Conservation (phyloP, 1,140 invertebrate species). For the Drosophila sturtevanti region DNA sequence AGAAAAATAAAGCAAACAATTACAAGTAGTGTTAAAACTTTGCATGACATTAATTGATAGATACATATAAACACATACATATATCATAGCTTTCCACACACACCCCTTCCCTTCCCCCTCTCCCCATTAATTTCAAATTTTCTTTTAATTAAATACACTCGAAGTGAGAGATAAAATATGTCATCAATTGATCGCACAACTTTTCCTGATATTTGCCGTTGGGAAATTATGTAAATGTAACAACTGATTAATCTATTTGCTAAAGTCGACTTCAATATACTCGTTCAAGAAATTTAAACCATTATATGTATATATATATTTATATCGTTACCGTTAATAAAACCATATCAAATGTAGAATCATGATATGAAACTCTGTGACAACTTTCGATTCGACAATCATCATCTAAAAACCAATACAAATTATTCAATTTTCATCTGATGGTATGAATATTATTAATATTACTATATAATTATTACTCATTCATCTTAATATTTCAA, state of each 20-base stretch:
- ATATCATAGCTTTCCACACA: too few species aligned
- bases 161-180: not conserved
- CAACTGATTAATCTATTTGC: not conserved
- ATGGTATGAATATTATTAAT: too few species aligned
- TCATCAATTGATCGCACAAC: not conserved
- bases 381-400: too few species aligned
- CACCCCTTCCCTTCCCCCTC: not conserved
- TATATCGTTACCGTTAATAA: too few species aligned
- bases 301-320: too few species aligned
- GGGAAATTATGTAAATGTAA: not conserved
- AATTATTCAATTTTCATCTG: too few species aligned
- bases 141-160: not conserved
- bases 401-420: too few species aligned
- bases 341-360: too few species aligned
- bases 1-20: not conserved
- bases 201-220: not conserved
- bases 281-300: too few species aligned
- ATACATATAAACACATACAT: not conserved
- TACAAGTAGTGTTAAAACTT: not conserved
- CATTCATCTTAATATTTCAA: too few species aligned
- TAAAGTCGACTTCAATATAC: not conserved
- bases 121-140: not conserved
- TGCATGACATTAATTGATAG: not conserved
- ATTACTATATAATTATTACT: too few species aligned
- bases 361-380: too few species aligned